These are phyloP conservation scores for Dugesia japonica DNA, from an alignment of 2,888 invertebrate species.

Conservation along the genomic window DNA sequence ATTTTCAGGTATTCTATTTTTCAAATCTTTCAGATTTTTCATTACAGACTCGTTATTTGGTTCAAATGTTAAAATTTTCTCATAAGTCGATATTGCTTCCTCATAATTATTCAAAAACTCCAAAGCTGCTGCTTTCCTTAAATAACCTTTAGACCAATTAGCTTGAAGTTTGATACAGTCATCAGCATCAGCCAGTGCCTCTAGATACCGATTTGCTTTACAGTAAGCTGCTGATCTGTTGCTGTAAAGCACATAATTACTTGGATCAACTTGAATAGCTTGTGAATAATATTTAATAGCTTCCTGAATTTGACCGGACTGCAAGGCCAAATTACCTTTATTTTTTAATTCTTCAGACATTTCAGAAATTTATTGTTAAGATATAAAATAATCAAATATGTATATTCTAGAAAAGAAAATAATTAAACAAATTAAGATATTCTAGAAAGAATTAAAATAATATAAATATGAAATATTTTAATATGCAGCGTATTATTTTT, in stretches of 20 bases:
- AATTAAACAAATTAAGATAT: neutral
- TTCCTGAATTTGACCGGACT: slow-evolving; percentile 61
- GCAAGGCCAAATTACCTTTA: slow-evolving; percentile 68
- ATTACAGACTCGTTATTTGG: slow-evolving; percentile 60
- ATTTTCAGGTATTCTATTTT: slow-evolving; percentile 36
- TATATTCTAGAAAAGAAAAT: neutral
- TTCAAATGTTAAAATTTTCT: slow-evolving; percentile 59
- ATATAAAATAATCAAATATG: neutral
- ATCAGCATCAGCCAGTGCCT: slow-evolving; percentile 69
- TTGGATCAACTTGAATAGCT: slow-evolving; percentile 62
- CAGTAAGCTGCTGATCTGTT: slow-evolving; percentile 78
- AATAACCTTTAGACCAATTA: slow-evolving; percentile 69
- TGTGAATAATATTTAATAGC: slow-evolving; percentile 65
- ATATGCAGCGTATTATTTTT: no score
- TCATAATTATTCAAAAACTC: slow-evolving; percentile 60
- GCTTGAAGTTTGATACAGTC: slow-evolving; percentile 65
- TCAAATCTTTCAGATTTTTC: slow-evolving; percentile 56
- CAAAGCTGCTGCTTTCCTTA: slow-evolving; percentile 70
- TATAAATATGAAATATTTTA: no score
- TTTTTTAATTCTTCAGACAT: slow-evolving; percentile 65
- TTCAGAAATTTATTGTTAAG: neutral
- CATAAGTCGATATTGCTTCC: slow-evolving; percentile 63
- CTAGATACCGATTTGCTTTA: slow-evolving; percentile 60
- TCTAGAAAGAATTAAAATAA: no score
- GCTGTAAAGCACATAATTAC: slow-evolving; percentile 73